Conservation (phyloP, 2,113 vertebrate species). For the Zosterops borbonicus region DNA sequence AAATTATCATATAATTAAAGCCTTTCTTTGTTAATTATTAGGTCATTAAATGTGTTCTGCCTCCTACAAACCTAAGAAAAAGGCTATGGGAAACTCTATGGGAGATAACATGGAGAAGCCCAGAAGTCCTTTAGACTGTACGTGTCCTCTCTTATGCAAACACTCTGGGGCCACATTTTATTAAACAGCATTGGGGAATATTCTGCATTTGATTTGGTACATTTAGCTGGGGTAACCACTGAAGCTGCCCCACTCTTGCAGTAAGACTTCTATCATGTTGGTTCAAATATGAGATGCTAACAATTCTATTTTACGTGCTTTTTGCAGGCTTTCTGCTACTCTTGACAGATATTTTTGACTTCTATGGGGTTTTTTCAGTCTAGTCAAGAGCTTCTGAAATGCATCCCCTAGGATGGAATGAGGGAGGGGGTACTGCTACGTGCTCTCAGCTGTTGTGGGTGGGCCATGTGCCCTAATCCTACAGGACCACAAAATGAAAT, state of each 20-base stretch:
- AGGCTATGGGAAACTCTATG: neutral
- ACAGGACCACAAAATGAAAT: neutral
- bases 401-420: neutral
- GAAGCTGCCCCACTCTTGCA: neutral
- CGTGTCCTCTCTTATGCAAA: fast-evolving
- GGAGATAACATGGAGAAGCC: neutral
- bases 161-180: neutral
- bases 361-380: fast-evolving
- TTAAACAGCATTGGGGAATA: neutral
- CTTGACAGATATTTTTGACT: neutral
- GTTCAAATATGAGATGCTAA: neutral
- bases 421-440: neutral
- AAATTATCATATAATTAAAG: neutral
- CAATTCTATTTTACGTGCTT: neutral
- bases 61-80: neutral
- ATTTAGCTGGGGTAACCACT: neutral
- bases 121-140: neutral
- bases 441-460: slow-evolving; percentile 4
- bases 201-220: neutral
- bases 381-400: neutral
- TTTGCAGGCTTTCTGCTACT: neutral
- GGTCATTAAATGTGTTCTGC: neutral
- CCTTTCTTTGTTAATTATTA: neutral
- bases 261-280: neutral
- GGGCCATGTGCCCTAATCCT: neutral